phyloP scores from a whole-genome alignment of 2,888 invertebrate species.

The Amblyjoppa proteus region DNA sequence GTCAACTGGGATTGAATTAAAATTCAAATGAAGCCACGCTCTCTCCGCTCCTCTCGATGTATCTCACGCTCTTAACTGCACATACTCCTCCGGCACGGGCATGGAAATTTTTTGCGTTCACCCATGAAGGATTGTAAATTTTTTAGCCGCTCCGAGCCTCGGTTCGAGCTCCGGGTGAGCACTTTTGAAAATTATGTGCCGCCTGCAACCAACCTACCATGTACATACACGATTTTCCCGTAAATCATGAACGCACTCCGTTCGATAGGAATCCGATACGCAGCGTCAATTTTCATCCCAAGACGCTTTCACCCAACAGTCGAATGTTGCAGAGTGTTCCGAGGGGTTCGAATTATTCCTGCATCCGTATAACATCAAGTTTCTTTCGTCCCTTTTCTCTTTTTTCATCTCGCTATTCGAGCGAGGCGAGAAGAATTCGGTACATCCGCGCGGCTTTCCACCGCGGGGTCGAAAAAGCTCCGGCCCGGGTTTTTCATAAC shows the following conservation, averaged over 20 bases:
- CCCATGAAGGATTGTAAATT: slow-evolving; percentile 51
- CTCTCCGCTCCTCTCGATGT: slow-evolving; percentile 15
- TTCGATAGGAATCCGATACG: not conserved
- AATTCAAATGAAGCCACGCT: slow-evolving; percentile 61
- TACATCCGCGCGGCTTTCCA: not conserved
- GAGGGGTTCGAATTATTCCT: not conserved
- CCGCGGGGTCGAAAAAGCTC: not conserved
- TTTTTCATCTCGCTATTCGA: not conserved
- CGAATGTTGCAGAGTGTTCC: no score
- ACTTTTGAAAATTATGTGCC: slow-evolving; percentile 51
- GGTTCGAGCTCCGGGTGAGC: slow-evolving; percentile 1
- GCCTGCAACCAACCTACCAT: not conserved
- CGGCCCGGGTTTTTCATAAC: not conserved
- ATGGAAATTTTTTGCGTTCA: slow-evolving; percentile 49
- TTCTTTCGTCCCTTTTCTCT: not conserved
- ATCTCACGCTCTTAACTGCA: not conserved
- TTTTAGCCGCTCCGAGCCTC: not conserved
- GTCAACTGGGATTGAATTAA: slow-evolving; percentile 64
- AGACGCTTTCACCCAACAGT: no score
- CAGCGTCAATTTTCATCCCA: not conserved
- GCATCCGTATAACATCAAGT: not conserved
- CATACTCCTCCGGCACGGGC: slow-evolving; percentile 14
- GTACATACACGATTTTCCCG: not conserved
- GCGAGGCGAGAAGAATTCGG: not conserved
- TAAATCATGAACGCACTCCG: not conserved